phyloP scores from a whole-genome alignment of 2,888 invertebrate species.

The Conchocele bisecta region DNA sequence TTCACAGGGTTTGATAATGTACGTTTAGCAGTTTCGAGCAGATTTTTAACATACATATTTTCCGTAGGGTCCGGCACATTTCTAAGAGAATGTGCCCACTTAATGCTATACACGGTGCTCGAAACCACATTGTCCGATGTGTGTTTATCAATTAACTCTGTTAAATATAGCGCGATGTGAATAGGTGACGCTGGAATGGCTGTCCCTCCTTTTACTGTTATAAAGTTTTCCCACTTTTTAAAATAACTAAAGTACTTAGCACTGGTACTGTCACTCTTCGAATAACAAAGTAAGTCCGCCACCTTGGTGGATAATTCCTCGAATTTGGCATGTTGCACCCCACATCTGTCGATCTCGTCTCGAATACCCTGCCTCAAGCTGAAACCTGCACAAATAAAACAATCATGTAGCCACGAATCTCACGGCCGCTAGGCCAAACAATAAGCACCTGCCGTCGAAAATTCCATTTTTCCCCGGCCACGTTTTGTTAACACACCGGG shows the following conservation, averaged over 20 bases:
- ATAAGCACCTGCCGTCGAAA: too few relatives aligned
- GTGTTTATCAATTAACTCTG: conserved; percentile 24
- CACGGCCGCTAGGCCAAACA: too few relatives aligned
- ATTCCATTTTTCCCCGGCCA: too few relatives aligned
- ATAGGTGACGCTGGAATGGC: conserved; percentile 35
- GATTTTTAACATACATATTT: not conserved
- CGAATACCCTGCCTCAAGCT: too few relatives aligned
- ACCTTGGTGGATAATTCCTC: conserved; percentile 24
- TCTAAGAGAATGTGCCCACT: conserved; percentile 6
- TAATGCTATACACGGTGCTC: conserved; percentile 9
- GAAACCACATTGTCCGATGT: conserved; percentile 22
- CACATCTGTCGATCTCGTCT: too few relatives aligned
- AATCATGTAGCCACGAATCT: too few relatives aligned
- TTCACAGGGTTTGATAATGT: not conserved
- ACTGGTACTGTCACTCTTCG: conserved; percentile 36
- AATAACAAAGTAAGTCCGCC: conserved; percentile 10
- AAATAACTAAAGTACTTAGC: conserved; percentile 34
- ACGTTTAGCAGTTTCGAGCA: not conserved
- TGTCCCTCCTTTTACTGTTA: not conserved
- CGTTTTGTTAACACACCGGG: too few relatives aligned
- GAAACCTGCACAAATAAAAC: too few relatives aligned
- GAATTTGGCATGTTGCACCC: too few relatives aligned
- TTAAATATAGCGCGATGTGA: conserved; percentile 25
- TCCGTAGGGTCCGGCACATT: too few relatives aligned
- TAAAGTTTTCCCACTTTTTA: conserved; percentile 37